Evolutionary conservation across 2,797 vertebrate species (phyloP), one percentile per base, ranked within the genome.

Genomic region (Choloepus didactylus): DNA sequence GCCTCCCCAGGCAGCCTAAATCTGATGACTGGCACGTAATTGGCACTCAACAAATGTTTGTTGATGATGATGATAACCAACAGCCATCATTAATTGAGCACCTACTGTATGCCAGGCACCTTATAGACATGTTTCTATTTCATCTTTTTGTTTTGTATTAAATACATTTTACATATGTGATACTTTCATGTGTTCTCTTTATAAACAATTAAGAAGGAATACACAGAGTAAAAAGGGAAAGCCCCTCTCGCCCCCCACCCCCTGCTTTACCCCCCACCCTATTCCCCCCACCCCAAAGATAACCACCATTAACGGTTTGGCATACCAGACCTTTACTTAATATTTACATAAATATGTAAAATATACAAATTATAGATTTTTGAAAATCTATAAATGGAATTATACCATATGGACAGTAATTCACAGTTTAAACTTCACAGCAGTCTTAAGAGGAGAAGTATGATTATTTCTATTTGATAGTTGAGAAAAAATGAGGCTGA

Each of bases 131-230:
- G 73, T 79, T 69, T 92, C 27, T 56, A n/a, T 87, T 94, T 83
- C 89, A 86, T 14, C 25, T 66, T 67, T 95, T 85, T 84, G 67
- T 31, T 97, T 92, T 93, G 66, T 67, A 90, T 86, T 62, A 86
- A 76, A 87, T 80, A 59, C 14, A 84, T 83, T 94, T 91, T 88
- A 76, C 19, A 62, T 80, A 62, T 73, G 35, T 66, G 41, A 95
- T 66, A 70, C 11, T 85, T 93, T 85, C 72, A 82, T 60, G 89
- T 49, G 21, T 60, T 90, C 66, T 86, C 29, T 91, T 83, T 92
- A 59, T 86, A 82, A 95, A 85, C 76, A 60, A 84, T 81, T 86
- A 66, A 81, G 77, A 79, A 82, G 41, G 60, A 91, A 79, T 80
- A 81, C 21, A 14, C 59, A 73, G 70, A 93, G 51, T 85, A 89